These are phyloP conservation scores for Mesembrinibis cayennensis DNA, from an alignment of 2,113 vertebrate genomes.

Conservation along the genomic window DNA sequence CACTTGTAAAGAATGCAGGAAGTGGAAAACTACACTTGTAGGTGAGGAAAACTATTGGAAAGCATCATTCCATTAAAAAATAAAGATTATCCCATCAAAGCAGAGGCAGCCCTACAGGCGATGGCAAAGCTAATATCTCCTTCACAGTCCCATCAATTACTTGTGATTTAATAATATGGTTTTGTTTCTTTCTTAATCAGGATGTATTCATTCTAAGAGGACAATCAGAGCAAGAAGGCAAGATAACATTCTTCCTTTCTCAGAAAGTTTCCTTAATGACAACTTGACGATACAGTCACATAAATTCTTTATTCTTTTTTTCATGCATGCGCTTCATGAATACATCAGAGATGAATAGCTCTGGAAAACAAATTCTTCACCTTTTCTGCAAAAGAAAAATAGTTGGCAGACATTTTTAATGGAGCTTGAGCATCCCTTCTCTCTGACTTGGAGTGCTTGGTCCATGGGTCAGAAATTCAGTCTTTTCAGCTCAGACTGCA, in stretches of 20 bases:
- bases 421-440: neutral
- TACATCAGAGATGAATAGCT: neutral
- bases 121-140: neutral
- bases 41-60: neutral
- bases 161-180: neutral
- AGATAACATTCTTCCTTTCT: neutral
- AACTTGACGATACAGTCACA: neutral
- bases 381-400: neutral
- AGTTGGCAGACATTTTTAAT: neutral
- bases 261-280: neutral
- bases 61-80: neutral
- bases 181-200: neutral
- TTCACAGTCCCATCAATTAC: neutral
- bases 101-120: accelerated
- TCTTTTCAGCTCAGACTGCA: neutral
- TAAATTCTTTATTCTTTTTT: neutral
- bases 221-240: neutral
- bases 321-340: neutral
- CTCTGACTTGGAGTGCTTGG: neutral
- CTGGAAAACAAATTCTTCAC: neutral
- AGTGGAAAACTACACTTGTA: neutral
- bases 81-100: neutral
- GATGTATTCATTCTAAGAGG: neutral
- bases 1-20: neutral
- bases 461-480: neutral